Conservation (phyloP, 2,888 invertebrate species). For the Ornithoptera priamus region DNA sequence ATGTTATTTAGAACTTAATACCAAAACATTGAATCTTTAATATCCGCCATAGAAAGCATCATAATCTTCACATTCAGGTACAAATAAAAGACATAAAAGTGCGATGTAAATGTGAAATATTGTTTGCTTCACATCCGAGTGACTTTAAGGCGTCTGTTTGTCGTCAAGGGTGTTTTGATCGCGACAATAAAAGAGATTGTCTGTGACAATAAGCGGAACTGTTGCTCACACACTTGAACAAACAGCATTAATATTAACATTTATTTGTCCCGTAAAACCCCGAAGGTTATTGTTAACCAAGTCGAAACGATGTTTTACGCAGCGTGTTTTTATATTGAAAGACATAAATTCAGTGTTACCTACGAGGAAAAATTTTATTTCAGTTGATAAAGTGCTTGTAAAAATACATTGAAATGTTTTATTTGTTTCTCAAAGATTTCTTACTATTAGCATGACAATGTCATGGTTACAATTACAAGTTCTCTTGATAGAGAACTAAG, state of each 20-base stretch:
- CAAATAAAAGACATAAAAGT: conserved; percentile 10
- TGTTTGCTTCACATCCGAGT: conserved; percentile 19
- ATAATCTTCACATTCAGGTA: neutral
- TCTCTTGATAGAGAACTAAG: no score
- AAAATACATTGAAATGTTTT: no score
- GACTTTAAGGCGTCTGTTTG: conserved; percentile 6
- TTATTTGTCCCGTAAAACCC: conserved; percentile 42
- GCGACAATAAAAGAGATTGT: conserved; percentile 38
- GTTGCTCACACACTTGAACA: conserved; percentile 46
- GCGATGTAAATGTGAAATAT: conserved; percentile 35
- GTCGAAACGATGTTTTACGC: conserved; percentile 33
- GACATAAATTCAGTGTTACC: no score
- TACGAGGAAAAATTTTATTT: no score
- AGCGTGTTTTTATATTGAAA: no score
- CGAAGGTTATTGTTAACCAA: conserved; percentile 47
- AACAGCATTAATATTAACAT: conserved; percentile 40
- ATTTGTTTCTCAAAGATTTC: no score
- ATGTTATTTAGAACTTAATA: no score
- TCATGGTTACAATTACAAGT: no score
- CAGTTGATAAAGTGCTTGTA: no score
- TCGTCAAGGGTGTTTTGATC: conserved; percentile 26
- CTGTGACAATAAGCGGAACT: conserved; percentile 34
- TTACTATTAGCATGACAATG: no score
- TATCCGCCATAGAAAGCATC: no score
- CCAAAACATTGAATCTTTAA: no score